phyloP scores from a whole-genome alignment of 30 jellyfish, hydroid and myxozoan species.

The Aurelia sp. region DNA sequence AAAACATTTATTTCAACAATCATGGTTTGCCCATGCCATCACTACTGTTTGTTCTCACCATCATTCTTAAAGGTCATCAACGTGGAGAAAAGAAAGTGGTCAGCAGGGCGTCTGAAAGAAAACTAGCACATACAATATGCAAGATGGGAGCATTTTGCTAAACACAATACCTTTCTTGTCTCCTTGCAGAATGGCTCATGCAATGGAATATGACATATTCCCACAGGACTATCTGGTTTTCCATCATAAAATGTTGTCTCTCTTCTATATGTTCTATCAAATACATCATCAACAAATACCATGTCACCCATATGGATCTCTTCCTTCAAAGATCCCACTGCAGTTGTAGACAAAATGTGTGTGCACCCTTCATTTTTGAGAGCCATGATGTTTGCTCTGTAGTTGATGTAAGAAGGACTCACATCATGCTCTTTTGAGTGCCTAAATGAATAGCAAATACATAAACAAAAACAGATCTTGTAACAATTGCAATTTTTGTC shows the following conservation, averaged over 20 bases:
- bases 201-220: slow-evolving; percentile 96
- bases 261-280: slow-evolving; percentile 86
- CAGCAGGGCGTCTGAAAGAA: too few relatives aligned
- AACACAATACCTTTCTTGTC: slow-evolving; percentile 71
- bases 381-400: slow-evolving; percentile 97
- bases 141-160: background rate
- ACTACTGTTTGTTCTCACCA: too few relatives aligned
- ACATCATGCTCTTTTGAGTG: slow-evolving; percentile 85
- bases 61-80: too few relatives aligned
- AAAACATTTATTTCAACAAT: too few relatives aligned
- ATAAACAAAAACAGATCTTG: too few relatives aligned
- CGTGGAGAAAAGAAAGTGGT: too few relatives aligned
- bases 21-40: too few relatives aligned
- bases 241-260: slow-evolving; percentile 95
- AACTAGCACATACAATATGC: too few relatives aligned
- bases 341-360: slow-evolving; percentile 93
- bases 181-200: slow-evolving; percentile 92
- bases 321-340: slow-evolving; percentile 97
- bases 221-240: slow-evolving; percentile 73
- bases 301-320: slow-evolving; percentile 83
- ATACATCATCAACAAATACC: slow-evolving; percentile 89
- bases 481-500: too few relatives aligned
- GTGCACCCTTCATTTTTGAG: slow-evolving; percentile 95
- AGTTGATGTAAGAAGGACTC: slow-evolving; percentile 93
- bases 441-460: slow-evolving; percentile 32